Conservation (phyloP, 2,888 invertebrate genomes). For the Diplolepis rosae region DNA sequence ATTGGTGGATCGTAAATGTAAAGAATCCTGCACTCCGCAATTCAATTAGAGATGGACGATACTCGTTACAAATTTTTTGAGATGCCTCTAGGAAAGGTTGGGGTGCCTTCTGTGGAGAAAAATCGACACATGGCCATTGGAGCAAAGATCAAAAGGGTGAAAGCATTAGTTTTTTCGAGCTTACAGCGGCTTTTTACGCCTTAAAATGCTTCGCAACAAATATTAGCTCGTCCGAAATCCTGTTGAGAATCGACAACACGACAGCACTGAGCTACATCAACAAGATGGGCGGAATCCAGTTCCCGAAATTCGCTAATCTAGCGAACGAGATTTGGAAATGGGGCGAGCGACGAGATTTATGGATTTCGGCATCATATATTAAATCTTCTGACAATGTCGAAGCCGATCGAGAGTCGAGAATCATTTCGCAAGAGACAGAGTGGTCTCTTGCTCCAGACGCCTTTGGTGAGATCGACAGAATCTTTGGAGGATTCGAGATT, state of each 20-base stretch:
- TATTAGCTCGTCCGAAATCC: too few species aligned
- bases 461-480: too few species aligned
- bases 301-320: neutral
- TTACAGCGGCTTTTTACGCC: neutral
- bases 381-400: conserved; percentile 24
- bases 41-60: too few species aligned
- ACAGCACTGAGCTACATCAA: too few species aligned
- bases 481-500: too few species aligned
- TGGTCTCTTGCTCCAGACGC: neutral
- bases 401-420: conserved; percentile 17
- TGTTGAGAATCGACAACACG: too few species aligned
- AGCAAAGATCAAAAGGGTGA: neutral
- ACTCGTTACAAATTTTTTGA: too few species aligned
- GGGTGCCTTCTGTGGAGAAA: neutral
- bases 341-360: conserved; percentile 15
- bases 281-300: too few species aligned
- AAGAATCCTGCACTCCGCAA: too few species aligned
- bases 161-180: neutral
- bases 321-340: conserved; percentile 33
- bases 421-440: conserved; percentile 19
- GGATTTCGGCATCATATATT: conserved; percentile 33
- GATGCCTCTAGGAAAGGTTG: too few species aligned
- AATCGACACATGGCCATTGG: neutral
- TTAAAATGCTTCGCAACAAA: too few species aligned
- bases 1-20: too few species aligned